Conservation (phyloP, 2,797 vertebrate genomes). For the Myotis planiceps region DNA sequence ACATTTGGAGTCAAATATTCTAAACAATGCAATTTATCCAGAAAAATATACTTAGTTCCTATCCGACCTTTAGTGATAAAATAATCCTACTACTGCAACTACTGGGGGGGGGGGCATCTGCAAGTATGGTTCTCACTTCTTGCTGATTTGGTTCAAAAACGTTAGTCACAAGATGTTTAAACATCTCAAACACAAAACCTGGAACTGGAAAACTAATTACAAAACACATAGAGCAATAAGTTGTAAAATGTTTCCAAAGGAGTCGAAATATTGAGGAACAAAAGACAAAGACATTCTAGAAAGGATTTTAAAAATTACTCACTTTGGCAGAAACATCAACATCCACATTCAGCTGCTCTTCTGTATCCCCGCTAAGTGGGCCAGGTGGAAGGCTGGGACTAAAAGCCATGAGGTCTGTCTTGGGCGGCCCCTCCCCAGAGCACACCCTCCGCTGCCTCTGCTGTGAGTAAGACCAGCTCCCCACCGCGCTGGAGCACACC, state of each 20-base stretch:
- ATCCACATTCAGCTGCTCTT: not conserved
- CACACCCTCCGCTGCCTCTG: constrained; percentile 73
- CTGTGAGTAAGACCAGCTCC: constrained; percentile 82
- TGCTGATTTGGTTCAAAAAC: not conserved
- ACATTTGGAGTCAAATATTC: not conserved
- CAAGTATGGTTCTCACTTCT: not conserved
- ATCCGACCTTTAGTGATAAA: not conserved
- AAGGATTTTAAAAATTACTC: constrained; percentile 21
- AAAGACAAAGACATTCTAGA: not conserved
- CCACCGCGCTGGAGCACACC: constrained; percentile 81
- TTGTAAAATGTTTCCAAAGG: not conserved
- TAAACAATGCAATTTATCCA: not conserved
- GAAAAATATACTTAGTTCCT: not conserved
- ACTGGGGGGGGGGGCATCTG: not conserved
- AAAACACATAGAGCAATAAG: not conserved
- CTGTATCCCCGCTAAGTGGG: constrained; percentile 33
- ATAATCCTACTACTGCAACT: not conserved
- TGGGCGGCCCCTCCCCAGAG: constrained; percentile 70
- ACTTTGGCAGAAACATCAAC: constrained; percentile 51
- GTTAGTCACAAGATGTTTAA: not conserved
- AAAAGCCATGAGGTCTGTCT: constrained; percentile 81
- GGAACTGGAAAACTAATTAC: not conserved
- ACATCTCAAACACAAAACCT: not conserved
- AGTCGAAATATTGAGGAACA: not conserved
- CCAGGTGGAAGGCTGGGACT: constrained; percentile 68